phyloP scores from a whole-genome alignment of 2,113 vertebrate genomes.

The Coryphaenoides rupestris region DNA sequence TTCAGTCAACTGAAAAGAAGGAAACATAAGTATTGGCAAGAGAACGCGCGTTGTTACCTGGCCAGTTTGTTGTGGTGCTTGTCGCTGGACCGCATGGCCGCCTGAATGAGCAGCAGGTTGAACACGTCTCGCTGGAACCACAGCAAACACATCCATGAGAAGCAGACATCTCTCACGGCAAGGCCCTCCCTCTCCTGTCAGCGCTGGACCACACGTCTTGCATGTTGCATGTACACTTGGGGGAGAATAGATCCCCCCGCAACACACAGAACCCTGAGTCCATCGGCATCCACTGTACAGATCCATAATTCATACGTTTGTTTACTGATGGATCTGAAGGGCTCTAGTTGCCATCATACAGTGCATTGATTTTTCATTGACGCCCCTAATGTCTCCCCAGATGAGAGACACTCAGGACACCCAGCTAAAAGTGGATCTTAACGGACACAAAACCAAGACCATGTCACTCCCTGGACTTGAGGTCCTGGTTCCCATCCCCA shows the following conservation, averaged over 20 bases:
- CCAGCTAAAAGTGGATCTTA: too few relatives aligned
- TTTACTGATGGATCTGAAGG: conserved; percentile 8
- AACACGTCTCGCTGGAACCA: conserved; percentile 88
- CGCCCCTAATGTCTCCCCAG: conserved; percentile 19
- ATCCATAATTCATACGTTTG: conserved; percentile 55
- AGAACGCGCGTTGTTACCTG: conserved; percentile 64
- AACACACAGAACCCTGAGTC: conserved; percentile 28
- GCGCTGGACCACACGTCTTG: conserved; percentile 2
- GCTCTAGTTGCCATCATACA: conserved; percentile 1
- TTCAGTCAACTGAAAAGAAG: too few relatives aligned
- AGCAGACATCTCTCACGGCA: neutral
- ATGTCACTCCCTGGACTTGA: too few relatives aligned
- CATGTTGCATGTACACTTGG: conserved; percentile 1
- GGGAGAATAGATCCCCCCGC: conserved; percentile 7
- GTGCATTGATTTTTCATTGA: too few relatives aligned
- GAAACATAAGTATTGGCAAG: too few relatives aligned
- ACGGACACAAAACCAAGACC: too few relatives aligned
- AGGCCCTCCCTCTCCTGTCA: neutral
- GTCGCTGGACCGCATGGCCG: conserved; percentile 81
- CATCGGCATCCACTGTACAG: conserved; percentile 41
- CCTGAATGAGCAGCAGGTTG: conserved; percentile 85
- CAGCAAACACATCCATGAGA: conserved; percentile 14
- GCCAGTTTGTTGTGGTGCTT: conserved; percentile 77
- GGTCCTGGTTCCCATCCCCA: too few relatives aligned
- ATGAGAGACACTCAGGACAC: neutral